Percentiles rank a stretch among this genome's conserved stretches.
These are phyloP conservation scores for Eremophila alpestris DNA, from an alignment of 2,797 vertebrate genomes.

Conservation along the genomic window DNA sequence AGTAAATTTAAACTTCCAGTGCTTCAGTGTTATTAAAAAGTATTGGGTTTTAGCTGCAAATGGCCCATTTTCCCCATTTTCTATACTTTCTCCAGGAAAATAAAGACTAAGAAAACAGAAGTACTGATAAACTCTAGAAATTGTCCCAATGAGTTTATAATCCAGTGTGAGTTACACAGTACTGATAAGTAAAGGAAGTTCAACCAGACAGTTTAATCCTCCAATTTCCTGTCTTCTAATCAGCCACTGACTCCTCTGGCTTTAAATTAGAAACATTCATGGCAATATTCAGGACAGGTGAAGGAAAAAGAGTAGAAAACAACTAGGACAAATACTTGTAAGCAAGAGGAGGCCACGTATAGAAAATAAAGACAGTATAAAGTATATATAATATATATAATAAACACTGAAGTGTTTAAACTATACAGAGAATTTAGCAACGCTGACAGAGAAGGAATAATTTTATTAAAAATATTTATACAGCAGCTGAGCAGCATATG, in stretches of 20 bases:
- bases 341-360: slow-evolving; percentile 33
- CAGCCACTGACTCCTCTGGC: slow-evolving; percentile 88
- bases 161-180: slow-evolving; percentile 76
- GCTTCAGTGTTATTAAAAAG: slow-evolving; percentile 5
- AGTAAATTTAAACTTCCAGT: slow-evolving; percentile 12
- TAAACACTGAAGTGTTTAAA: neutral
- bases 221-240: slow-evolving; percentile 99
- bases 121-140: slow-evolving; percentile 66
- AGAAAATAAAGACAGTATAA: slow-evolving; percentile 52
- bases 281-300: slow-evolving; percentile 81
- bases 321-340: slow-evolving; percentile 58
- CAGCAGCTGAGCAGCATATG: neutral
- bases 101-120: slow-evolving; percentile 61
- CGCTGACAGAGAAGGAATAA: neutral
- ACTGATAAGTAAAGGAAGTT: slow-evolving; percentile 92
- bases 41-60: slow-evolving; percentile 19
- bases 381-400: neutral
- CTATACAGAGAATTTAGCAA: neutral
- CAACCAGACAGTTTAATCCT: slow-evolving; percentile 98
- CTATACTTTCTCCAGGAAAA: slow-evolving; percentile 4
- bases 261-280: slow-evolving; percentile 95
- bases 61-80: neutral
- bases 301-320: slow-evolving; percentile 73
- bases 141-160: slow-evolving; percentile 74
- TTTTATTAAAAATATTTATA: slow-evolving; percentile 30